A percentile compares a stretch with the other conserved stretches of the same genome.
These are phyloP conservation scores for Platyscapa corneri DNA, from an alignment of 1,140 invertebrate genomes.

Conservation along the genomic window DNA sequence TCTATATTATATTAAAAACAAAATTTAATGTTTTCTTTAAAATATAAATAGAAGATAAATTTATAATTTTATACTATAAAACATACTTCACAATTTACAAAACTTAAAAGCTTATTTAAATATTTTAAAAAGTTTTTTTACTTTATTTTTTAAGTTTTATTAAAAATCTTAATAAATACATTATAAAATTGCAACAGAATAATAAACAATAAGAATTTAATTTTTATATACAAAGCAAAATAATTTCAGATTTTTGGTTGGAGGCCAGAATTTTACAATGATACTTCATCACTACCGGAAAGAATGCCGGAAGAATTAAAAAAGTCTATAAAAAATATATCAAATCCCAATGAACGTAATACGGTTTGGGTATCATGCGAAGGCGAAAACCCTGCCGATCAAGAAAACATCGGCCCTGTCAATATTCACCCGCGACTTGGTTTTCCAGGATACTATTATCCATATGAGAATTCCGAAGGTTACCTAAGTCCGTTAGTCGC, in stretches of 20 bases:
- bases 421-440: slow-evolving; percentile 79
- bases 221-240: background rate
- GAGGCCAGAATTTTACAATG: slow-evolving; percentile 83
- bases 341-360: slow-evolving; percentile 77
- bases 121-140: no score
- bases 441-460: slow-evolving; percentile 89
- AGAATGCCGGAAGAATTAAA: slow-evolving; percentile 81
- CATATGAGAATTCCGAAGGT: slow-evolving; percentile 86
- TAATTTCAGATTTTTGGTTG: slow-evolving; percentile 82
- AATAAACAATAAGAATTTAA: no score
- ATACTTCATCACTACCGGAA: slow-evolving; percentile 76
- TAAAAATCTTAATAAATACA: no score
- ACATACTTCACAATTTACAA: no score
- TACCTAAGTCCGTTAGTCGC: slow-evolving; percentile 92
- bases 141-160: no score
- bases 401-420: slow-evolving; percentile 89
- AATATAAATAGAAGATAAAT: no score
- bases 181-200: no score
- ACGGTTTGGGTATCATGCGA: slow-evolving; percentile 92
- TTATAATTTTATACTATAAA: no score
- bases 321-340: slow-evolving; percentile 75
- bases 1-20: no score
- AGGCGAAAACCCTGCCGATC: slow-evolving; percentile 91
- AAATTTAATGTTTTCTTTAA: no score
- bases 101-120: no score